Base-by-base conservation (phyloP, 2,113 vertebrate species). In the Motacilla tschutschensis region DNA sequence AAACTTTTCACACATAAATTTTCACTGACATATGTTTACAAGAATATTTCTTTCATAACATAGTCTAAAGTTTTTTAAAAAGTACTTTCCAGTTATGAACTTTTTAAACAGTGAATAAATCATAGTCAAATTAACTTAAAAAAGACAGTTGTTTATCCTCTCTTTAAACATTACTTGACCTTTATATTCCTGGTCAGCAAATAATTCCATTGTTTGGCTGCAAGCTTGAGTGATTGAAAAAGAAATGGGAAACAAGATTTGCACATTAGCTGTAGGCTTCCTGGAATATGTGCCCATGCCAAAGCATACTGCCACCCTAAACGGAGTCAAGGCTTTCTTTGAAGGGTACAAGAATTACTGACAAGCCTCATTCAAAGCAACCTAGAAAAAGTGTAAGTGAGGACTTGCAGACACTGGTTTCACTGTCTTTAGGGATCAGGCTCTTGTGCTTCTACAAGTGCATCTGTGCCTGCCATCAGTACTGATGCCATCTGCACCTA, bases 71-170 rank as follows among this genome's bases (percentile, higher is more conserved):
- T 17, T 43, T 24, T 65, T 21, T 4, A 38, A 48, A 58, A 46
- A 14, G 22, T 53, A n/a, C 9, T 81, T 75, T 73, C 8, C 17
- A n/a, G 14, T 85, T 85, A 79, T 25, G 20, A 89, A 88, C 79
- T 90, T 94, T 93, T 92, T 54, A 74, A 72, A 89, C 59, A 81
- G 70, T 80, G 88, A 84, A 79, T 63, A 84, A 91, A 84, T 79
- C 40, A 63, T 4, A 44, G 25, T 46, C 33, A 74, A 71, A 91
- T 84, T 75, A 72, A 79, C 15, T 73, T 85, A 12, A 69, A 76
- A 70, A 48, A 73, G 19, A 25, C 2, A 44, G 11, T 18, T 72
- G 20, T 19, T 55, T 75, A 55, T 47, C 4, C 2, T 58, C 14
- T 76, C 12, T 59, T 76, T 66, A 66, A 69, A 47, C 48, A 48